A percentile compares a stretch with the other conserved stretches of the same genome.
phyloP scores from a whole-genome alignment of 2,113 vertebrate genomes.

The Pao palembangensis region DNA sequence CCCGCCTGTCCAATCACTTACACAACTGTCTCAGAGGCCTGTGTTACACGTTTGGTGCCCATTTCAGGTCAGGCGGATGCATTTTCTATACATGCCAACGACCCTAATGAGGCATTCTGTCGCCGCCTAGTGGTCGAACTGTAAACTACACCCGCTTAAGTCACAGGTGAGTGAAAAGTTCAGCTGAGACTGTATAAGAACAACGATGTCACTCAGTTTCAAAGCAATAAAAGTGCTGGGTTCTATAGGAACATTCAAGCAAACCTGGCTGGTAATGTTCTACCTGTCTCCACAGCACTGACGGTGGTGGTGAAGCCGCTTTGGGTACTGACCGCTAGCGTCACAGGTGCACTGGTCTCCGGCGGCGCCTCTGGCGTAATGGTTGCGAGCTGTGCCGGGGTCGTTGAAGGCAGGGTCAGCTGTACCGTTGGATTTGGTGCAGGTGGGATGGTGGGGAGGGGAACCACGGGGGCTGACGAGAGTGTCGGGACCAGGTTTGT shows the following conservation, averaged over 20 bases:
- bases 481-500: conserved; percentile 32
- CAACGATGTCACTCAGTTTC: too few species aligned
- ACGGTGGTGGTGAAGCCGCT: conserved; percentile 66
- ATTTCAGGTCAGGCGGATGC: too few species aligned
- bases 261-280: conserved; percentile 67
- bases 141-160: too few species aligned
- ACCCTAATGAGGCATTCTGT: too few species aligned
- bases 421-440: conserved; percentile 16
- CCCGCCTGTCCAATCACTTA: conserved; percentile 3
- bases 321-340: conserved; percentile 71
- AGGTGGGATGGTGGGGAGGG: conserved; percentile 21
- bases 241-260: conserved; percentile 20
- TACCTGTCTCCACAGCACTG: conserved; percentile 77
- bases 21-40: conserved; percentile 6
- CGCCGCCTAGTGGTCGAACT: too few species aligned
- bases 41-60: too few species aligned
- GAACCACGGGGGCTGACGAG: conserved; percentile 29
- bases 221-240: too few species aligned
- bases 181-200: too few species aligned
- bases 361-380: conserved; percentile 27
- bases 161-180: too few species aligned
- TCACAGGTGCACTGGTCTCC: conserved; percentile 52
- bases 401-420: conserved; percentile 35
- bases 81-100: too few species aligned
- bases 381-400: conserved; percentile 30